Evolutionary conservation across 2,797 vertebrate species (phyloP).

Genomic region (Falco cherrug): DNA sequence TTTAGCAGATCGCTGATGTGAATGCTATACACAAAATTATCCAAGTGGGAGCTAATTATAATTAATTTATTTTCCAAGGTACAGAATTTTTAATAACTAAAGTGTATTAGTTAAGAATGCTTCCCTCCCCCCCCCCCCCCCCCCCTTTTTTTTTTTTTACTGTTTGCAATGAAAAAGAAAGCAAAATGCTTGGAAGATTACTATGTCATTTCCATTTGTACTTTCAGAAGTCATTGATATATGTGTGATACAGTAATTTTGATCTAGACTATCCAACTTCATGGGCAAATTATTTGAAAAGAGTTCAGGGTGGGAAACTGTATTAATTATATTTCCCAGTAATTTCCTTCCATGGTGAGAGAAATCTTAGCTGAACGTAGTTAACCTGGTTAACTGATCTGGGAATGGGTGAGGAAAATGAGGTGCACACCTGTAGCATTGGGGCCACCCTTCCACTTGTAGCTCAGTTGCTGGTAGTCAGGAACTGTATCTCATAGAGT

Average conservation of each 20-base stretch:
- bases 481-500: neutral
- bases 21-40: neutral
- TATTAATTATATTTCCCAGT: neutral
- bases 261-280: neutral
- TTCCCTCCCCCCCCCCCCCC: too few species aligned
- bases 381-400: neutral
- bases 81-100: neutral
- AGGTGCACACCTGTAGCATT: neutral
- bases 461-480: neutral
- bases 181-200: neutral
- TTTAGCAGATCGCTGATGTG: neutral
- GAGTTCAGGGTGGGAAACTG: neutral
- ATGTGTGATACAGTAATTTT: neutral
- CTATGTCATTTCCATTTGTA: neutral
- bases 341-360: neutral
- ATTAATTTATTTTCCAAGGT: constrained; percentile 17
- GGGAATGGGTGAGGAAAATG: neutral
- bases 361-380: neutral
- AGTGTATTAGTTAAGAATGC: neutral
- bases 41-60: constrained; percentile 3
- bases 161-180: neutral
- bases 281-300: neutral
- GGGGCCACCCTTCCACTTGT: neutral
- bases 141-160: neutral
- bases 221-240: neutral